Evolutionary conservation across 2,797 vertebrate genomes (phyloP).

Genomic region (Sebastes paucispinis): DNA sequence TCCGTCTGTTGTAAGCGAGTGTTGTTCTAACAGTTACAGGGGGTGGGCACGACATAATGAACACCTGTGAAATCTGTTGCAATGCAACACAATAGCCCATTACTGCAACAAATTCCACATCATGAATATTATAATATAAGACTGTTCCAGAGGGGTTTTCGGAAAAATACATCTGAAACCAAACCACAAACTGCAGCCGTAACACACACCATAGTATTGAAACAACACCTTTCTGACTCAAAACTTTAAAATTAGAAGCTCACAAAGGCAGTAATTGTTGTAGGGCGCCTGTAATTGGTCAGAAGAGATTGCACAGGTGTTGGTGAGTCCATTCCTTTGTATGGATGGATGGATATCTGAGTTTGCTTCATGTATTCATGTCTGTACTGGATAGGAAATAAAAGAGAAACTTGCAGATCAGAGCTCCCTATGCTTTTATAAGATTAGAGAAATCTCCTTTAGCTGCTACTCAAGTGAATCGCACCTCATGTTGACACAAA

Average conservation of each 20-base stretch:
- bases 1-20: not conserved
- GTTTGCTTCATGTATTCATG: not conserved
- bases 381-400: not conserved
- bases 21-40: slow-evolving; percentile 1
- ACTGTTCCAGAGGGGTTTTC: not conserved
- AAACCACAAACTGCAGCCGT: not conserved
- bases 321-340: not conserved
- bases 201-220: not conserved
- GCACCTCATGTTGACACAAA: slow-evolving; percentile 28
- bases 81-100: not conserved
- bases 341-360: not conserved
- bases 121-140: not conserved
- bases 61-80: slow-evolving; percentile 23
- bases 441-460: not conserved
- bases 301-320: not conserved
- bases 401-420: not conserved
- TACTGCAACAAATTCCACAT: not conserved
- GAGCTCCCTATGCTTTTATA: not conserved
- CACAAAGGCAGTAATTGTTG: not conserved
- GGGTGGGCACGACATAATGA: not conserved
- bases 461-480: slow-evolving; percentile 13
- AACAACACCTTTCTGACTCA: not conserved
- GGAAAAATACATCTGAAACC: not conserved
- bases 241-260: not conserved
- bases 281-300: not conserved